Base-by-base conservation (phyloP, 2,888 invertebrate genomes). In the Ommatoiulus sabulosus region DNA sequence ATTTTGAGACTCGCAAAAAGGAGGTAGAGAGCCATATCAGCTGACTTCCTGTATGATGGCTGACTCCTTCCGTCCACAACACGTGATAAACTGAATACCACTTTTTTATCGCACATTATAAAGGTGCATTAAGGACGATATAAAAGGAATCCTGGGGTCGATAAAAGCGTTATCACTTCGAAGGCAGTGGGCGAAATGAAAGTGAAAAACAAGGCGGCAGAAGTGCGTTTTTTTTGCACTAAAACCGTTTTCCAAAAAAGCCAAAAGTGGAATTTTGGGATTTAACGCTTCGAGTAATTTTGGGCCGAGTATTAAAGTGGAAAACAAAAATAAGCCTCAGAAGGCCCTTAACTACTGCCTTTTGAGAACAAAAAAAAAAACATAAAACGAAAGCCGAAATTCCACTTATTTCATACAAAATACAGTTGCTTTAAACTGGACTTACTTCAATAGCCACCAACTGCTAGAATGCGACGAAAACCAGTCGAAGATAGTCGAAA, bases 251-350 rank as follows among this genome's bases (percentile, higher is more conserved):
- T 17, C 24, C 20, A 72, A 72, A 72, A 63, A 72, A 72, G 24
- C 80, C 80, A 80, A 80, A 80, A 80, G 35, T 80, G 80, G 72
- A 72, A 72, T 72, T 80, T 35, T 80, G 12, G 80, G 80, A 80
- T 80, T 80, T 80, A 80, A 80, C 80, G 80, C 80, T 12, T 43
- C 24, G 35, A 24, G 35, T 24, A 35, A 80, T 80, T 80, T 57
- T 43, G 35, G 35, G 24, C 80, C 80, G 5, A 20, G 80, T 43
- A 35, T 80, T 80, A 80, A 35, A 80, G 80, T 80, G 15, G 35
- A 80, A 52, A 52, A 52, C 80, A 80, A 80, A 80, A 80, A 80
- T 80, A 80, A 80, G 35, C 80, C 57, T 35, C 35, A 80, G 12
- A 80, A 24, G 35, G 4, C 10, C 15, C 80, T 35, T 2, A 43